Conservation (phyloP, 2,797 vertebrate genomes). For the Gila robusta region DNA sequence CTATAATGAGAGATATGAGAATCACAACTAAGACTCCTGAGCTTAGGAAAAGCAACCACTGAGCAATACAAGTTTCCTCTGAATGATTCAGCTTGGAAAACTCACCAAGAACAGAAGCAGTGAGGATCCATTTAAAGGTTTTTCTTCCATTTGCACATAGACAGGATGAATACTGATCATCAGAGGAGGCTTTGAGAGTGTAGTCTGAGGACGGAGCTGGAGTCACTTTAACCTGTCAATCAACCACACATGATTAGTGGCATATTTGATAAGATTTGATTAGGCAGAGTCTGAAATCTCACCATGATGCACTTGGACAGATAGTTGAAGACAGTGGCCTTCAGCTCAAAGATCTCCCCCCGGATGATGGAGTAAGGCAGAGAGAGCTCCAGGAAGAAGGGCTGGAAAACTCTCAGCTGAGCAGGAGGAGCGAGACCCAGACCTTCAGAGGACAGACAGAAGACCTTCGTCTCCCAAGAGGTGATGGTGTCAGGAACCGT, state of each 20-base stretch:
- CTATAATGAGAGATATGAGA: no score
- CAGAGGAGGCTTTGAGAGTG: no score
- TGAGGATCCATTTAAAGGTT: conserved; percentile 73
- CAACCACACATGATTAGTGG: no score
- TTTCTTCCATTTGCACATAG: conserved; percentile 70
- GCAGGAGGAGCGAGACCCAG: conserved; percentile 78
- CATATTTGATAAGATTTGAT: no score
- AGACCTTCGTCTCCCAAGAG: conserved; percentile 42
- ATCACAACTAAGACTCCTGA: no score
- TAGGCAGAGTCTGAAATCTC: conserved; percentile 23
- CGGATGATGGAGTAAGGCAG: conserved; percentile 83
- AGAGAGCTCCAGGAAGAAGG: conserved; percentile 82
- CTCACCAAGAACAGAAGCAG: conserved; percentile 67
- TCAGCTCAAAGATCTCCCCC: conserved; percentile 81
- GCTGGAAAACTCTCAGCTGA: conserved; percentile 79
- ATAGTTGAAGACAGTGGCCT: conserved; percentile 79
- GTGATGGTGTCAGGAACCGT: conserved; percentile 63
- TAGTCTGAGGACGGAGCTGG: no score
- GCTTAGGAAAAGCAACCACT: no score
- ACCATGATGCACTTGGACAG: conserved; percentile 80
- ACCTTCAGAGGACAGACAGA: conserved; percentile 68
- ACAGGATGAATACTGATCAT: conserved; percentile 66
- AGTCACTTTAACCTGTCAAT: no score
- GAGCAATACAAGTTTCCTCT: no score
- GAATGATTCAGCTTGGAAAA: neutral